Percentiles rank a stretch among this genome's conserved stretches.
phyloP scores from a whole-genome alignment of 2,797 vertebrate species.

The Garrulus glandarius region DNA sequence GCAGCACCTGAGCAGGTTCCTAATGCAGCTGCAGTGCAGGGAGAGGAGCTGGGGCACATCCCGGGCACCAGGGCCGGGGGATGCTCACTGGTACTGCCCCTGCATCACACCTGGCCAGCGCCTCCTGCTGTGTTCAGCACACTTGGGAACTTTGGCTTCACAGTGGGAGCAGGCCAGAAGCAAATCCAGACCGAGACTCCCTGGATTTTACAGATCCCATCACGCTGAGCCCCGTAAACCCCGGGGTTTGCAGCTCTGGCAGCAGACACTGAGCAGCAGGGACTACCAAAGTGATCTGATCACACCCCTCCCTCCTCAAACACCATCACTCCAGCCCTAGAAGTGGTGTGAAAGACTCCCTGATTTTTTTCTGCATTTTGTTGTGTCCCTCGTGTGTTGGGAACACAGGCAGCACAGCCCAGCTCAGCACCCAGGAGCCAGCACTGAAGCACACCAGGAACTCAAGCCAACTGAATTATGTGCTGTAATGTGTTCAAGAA shows the following conservation, averaged over 20 bases:
- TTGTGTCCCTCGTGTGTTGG: background rate
- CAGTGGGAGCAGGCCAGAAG: background rate
- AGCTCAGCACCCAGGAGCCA: background rate
- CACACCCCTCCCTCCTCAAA: background rate
- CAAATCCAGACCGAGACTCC: rapidly evolving
- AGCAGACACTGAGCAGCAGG: background rate
- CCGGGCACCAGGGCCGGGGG: rapidly evolving
- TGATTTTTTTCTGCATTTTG: background rate
- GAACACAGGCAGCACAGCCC: background rate
- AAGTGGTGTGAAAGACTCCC: background rate
- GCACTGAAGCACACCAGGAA: background rate
- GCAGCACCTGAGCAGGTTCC: background rate
- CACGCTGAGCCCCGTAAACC: background rate
- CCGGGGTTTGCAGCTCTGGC: rapidly evolving
- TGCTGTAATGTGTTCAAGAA: constrained; percentile 36
- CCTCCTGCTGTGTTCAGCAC: background rate
- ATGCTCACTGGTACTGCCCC: background rate
- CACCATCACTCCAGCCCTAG: background rate
- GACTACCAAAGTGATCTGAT: background rate
- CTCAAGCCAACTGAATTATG: constrained; percentile 5
- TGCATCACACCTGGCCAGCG: background rate
- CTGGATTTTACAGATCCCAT: background rate
- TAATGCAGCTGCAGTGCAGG: background rate
- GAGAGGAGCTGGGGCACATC: background rate
- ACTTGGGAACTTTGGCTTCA: background rate